Conservation (phyloP, 2,888 invertebrate genomes). For the Parnassius glacialis region DNA sequence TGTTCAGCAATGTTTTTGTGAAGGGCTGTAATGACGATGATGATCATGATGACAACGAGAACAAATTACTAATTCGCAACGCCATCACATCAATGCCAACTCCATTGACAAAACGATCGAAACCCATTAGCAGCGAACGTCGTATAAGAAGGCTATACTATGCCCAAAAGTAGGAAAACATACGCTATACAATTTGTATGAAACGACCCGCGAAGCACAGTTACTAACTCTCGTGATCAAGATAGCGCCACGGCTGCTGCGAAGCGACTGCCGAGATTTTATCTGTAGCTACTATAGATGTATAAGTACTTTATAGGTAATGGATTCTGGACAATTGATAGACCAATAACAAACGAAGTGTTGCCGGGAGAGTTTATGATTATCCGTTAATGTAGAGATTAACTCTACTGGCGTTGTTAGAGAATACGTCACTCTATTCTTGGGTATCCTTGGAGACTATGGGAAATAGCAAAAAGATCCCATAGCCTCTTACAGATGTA, state of each 20-base stretch:
- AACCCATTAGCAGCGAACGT: constrained; percentile 45
- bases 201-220: constrained; percentile 67
- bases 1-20: too few species aligned
- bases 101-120: too few species aligned
- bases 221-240: constrained; percentile 63
- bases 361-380: constrained; percentile 45
- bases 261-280: constrained; percentile 64
- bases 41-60: too few species aligned
- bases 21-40: too few species aligned
- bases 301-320: constrained; percentile 45
- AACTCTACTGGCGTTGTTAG: too few species aligned
- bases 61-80: too few species aligned
- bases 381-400: background rate
- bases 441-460: too few species aligned
- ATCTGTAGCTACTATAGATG: constrained; percentile 57
- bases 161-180: constrained; percentile 76
- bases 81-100: too few species aligned
- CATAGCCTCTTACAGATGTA: too few species aligned
- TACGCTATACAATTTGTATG: constrained; percentile 79
- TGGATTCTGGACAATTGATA: constrained; percentile 64
- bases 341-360: constrained; percentile 66
- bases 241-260: constrained; percentile 67
- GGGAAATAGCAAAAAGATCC: too few species aligned
- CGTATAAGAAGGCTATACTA: constrained; percentile 73
- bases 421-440: too few species aligned